Conservation (phyloP, 2,797 vertebrate genomes). For the Natrix natrix region DNA sequence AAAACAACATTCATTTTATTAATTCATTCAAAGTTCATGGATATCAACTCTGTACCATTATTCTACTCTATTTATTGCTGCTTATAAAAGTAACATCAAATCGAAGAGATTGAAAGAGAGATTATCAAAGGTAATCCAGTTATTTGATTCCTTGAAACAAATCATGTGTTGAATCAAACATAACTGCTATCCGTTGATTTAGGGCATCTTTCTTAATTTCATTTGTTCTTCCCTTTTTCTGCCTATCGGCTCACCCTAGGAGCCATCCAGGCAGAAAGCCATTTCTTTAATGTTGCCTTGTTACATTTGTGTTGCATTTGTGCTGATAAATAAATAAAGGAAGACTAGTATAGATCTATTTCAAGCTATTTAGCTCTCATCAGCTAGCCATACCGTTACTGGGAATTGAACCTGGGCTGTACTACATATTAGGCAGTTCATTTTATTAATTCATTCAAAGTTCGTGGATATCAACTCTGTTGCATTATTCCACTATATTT, state of each 20-base stretch:
- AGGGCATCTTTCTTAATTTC: background rate
- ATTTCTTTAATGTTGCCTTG: no score
- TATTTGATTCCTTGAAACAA: conserved; percentile 3
- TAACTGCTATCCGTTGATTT: background rate
- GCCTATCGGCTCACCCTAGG: no score
- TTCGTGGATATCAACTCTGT: background rate
- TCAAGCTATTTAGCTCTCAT: no score
- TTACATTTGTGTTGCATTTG: no score
- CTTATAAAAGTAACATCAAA: background rate
- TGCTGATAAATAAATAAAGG: no score
- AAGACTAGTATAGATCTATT: no score
- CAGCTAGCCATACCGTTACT: no score
- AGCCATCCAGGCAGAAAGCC: no score
- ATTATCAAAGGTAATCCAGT: background rate
- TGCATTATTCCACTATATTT: conserved; percentile 10
- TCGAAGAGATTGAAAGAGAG: background rate
- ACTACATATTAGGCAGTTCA: background rate
- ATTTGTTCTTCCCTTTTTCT: no score
- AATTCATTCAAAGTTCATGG: background rate
- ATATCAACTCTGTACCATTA: background rate
- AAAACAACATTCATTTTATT: background rate
- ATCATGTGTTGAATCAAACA: background rate
- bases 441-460: background rate
- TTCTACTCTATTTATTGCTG: conserved; percentile 14
- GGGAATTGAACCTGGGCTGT: no score